Conservation (phyloP, 2,888 invertebrate species). For the Orchesella flavescens region DNA sequence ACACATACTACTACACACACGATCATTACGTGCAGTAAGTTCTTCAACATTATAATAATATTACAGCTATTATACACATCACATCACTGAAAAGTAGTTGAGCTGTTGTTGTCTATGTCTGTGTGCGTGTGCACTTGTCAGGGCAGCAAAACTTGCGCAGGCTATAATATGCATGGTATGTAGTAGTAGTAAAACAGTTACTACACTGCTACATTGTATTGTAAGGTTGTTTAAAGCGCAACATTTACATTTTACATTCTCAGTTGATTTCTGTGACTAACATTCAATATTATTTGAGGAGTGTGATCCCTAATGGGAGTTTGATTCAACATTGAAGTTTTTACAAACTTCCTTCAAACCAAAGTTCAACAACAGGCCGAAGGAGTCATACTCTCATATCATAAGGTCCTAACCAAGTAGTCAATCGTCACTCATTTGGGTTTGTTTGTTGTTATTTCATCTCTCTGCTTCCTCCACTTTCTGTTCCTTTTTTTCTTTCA, state of each 20-base stretch:
- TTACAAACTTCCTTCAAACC: too few species aligned
- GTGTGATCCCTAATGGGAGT: too few species aligned
- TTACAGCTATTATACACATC: not conserved
- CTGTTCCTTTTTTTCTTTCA: conserved; percentile 26
- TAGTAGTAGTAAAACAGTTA: not conserved
- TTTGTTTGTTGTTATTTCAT: not conserved
- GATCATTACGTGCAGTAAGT: conserved; percentile 6
- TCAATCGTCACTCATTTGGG: too few species aligned
- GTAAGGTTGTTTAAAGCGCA: not conserved
- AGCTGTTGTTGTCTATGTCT: not conserved
- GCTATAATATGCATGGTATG: too few species aligned
- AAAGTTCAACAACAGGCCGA: too few species aligned
- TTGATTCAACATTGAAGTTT: too few species aligned
- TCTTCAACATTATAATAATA: not conserved
- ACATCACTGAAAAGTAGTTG: conserved; percentile 28
- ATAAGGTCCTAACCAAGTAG: too few species aligned
- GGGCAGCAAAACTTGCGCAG: not conserved
- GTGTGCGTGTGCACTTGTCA: conserved; percentile 2
- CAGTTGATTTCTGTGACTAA: not conserved
- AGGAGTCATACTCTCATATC: too few species aligned
- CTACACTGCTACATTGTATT: not conserved
- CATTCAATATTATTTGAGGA: not conserved
- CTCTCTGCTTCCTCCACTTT: conserved; percentile 17
- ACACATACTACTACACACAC: too few species aligned
- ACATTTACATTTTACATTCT: not conserved